Evolutionary conservation across 2,113 vertebrate species (phyloP).

Genomic region (Pandion haliaetus): DNA sequence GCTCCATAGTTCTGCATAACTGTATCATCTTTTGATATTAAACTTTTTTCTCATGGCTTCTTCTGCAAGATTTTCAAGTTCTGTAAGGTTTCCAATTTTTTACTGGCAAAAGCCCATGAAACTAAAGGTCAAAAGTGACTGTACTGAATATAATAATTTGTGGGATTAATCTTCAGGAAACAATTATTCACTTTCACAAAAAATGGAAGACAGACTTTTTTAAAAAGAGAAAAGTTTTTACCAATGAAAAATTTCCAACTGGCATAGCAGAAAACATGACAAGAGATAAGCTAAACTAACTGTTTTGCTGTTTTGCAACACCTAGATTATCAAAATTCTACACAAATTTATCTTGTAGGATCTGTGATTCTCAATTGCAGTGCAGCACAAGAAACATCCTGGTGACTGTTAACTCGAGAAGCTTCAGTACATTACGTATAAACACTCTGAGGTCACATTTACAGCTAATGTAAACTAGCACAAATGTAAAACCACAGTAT

Average conservation of each 20-base stretch:
- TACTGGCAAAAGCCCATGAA: not conserved
- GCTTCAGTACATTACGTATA: not conserved
- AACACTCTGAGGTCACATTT: not conserved
- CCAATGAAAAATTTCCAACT: not conserved
- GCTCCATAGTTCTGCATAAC: not conserved
- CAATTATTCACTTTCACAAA: not conserved
- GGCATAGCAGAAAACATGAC: not conserved
- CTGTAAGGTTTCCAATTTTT: not conserved
- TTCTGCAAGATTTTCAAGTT: not conserved
- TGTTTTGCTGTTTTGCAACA: not conserved
- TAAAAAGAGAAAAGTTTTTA: not conserved
- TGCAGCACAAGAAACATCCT: not conserved
- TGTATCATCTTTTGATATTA: not conserved
- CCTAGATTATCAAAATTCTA: not conserved
- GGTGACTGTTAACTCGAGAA: not conserved
- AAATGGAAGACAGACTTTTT: not conserved
- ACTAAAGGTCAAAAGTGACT: not conserved
- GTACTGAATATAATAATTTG: not conserved
- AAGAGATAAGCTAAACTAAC: not conserved
- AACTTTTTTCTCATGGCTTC: not conserved
- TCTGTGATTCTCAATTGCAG: not conserved
- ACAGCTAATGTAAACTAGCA: not conserved
- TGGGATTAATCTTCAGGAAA: not conserved
- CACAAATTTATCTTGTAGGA: not conserved
- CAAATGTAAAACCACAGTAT: not conserved